These are phyloP conservation scores for Octodon degus DNA, from an alignment of 2,113 vertebrate species.

Conservation along the genomic window DNA sequence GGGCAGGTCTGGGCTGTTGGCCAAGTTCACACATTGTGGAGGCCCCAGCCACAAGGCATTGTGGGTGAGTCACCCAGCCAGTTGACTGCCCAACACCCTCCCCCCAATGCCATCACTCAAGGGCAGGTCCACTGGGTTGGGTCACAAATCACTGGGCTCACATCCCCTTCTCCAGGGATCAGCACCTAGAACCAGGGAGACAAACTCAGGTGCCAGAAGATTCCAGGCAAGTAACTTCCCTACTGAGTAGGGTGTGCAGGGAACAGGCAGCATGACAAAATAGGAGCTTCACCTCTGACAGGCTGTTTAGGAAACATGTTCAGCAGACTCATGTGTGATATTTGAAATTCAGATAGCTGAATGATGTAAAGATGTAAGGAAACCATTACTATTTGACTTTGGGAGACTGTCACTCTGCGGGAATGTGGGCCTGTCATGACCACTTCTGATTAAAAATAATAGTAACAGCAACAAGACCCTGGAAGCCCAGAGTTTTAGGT, in stretches of 20 bases:
- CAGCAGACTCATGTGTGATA: not conserved
- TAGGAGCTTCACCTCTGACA: not conserved
- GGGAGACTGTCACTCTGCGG: not conserved
- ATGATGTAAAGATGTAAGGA: conserved; percentile 3
- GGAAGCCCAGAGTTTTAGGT: not conserved
- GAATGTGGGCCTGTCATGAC: not conserved
- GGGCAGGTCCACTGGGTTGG: not conserved
- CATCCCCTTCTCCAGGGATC: not conserved
- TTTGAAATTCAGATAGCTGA: not conserved
- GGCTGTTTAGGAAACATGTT: not conserved
- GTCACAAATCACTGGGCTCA: not conserved
- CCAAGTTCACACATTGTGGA: not conserved
- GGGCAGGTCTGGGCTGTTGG: not conserved
- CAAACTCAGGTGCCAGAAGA: not conserved
- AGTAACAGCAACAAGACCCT: not conserved
- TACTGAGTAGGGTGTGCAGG: not conserved
- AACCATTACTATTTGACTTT: not conserved
- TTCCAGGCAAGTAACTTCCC: not conserved
- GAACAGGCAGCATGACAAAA: not conserved
- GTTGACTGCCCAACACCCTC: not conserved
- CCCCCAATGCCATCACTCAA: too few relatives aligned
- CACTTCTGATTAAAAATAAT: not conserved
- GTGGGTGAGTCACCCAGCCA: not conserved
- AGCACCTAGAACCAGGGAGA: not conserved
- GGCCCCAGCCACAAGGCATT: too few relatives aligned